Percentiles rank a stretch among this genome's conserved stretches.
Conservation (phyloP, 2,113 vertebrate genomes). For the Naja naja region DNA sequence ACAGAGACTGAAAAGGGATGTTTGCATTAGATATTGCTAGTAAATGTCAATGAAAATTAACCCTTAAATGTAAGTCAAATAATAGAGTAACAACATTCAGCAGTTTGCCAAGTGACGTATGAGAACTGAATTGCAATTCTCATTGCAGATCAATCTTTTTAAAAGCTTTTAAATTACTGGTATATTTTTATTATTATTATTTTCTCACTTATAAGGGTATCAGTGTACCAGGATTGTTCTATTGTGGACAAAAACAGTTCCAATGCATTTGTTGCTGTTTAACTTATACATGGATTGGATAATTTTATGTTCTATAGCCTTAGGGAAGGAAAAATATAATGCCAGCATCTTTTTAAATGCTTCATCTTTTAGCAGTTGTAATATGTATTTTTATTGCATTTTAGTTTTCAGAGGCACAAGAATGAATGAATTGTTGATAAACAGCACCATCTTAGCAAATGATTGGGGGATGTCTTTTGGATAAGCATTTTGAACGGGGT, state of each 20-base stretch:
- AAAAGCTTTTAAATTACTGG: neutral
- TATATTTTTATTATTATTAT: neutral
- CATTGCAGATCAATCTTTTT: neutral
- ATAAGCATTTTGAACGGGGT: neutral
- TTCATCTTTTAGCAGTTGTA: neutral
- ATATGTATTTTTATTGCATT: neutral
- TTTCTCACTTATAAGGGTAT: conserved; percentile 1
- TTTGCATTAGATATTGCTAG: neutral
- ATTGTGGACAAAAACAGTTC: neutral
- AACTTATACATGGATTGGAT: neutral
- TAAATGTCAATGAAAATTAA: conserved; percentile 1
- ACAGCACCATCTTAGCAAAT: neutral
- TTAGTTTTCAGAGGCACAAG: neutral
- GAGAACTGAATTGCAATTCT: neutral
- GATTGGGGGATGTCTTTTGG: neutral
- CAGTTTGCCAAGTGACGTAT: neutral
- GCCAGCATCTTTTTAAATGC: neutral
- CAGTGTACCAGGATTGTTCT: neutral
- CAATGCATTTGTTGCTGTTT: neutral
- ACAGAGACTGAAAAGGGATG: neutral
- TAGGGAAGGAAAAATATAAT: rapidly evolving
- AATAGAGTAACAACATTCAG: neutral
- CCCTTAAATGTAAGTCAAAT: conserved; percentile 15
- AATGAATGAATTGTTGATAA: neutral
- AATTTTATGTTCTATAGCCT: neutral